phyloP scores from a whole-genome alignment of 1,140 invertebrate genomes.

The Gyrodactylus bullatarudis region DNA sequence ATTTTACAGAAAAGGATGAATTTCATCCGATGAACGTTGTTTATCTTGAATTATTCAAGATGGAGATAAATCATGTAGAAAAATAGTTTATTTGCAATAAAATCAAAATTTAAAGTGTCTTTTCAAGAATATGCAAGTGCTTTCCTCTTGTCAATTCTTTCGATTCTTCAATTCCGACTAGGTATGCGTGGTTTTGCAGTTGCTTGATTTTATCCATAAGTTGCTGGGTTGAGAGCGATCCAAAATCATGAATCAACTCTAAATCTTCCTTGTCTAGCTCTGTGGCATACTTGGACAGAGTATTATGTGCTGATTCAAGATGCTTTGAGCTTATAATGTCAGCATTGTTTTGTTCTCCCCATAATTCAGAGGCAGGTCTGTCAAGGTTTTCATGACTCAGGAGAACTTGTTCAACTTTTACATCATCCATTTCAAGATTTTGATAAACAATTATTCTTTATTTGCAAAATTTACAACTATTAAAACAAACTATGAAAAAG shows the following conservation, averaged over 20 bases:
- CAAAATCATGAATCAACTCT: conserved; percentile 5
- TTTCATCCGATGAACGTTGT: no score
- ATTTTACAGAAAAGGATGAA: no score
- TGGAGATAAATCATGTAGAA: no score
- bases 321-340: not conserved
- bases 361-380: not conserved
- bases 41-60: no score
- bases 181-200: not conserved
- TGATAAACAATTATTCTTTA: no score
- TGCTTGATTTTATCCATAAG: conserved; percentile 5
- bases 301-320: not conserved
- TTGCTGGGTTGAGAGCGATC: not conserved
- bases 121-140: not conserved
- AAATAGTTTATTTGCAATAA: not conserved
- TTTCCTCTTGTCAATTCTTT: conserved; percentile 2
- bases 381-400: not conserved
- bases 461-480: no score
- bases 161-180: not conserved
- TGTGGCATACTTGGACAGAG: not conserved
- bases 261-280: conserved; percentile 5
- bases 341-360: not conserved
- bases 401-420: not conserved
- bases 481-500: not conserved
- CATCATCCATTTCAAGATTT: not conserved
- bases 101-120: not conserved